A percentile compares a stretch with the other conserved stretches of the same genome.
These are phyloP conservation scores for Sepiola atlantica DNA, from an alignment of 2,888 invertebrate genomes.

Conservation along the genomic window DNA sequence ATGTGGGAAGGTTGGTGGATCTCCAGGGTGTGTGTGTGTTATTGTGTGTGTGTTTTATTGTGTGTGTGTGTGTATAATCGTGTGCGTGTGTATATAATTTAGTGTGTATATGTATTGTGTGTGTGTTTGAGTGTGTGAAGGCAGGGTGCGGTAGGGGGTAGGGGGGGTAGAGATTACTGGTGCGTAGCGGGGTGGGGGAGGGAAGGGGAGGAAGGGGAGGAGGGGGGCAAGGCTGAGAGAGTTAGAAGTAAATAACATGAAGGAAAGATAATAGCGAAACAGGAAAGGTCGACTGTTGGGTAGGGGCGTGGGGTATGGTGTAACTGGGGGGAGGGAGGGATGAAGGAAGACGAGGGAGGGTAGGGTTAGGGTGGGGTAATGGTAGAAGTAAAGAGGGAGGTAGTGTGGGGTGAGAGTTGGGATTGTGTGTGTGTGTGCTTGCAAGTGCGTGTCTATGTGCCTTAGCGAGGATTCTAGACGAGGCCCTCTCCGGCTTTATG, in stretches of 20 bases:
- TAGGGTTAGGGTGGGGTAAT: not conserved
- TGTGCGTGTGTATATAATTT: too few relatives aligned
- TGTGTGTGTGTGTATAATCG: not conserved
- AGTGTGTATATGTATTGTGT: too few relatives aligned
- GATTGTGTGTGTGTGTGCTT: not conserved
- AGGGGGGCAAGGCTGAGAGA: not conserved
- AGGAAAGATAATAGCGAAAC: not conserved
- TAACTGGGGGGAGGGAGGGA: not conserved
- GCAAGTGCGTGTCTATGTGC: not conserved
- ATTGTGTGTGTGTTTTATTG: too few relatives aligned
- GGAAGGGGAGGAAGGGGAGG: not conserved
- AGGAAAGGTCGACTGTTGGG: not conserved
- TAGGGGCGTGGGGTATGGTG: not conserved
- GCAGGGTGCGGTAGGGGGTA: not conserved
- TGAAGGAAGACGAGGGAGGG: too few relatives aligned
- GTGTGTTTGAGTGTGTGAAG: not conserved
- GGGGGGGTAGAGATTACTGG: not conserved
- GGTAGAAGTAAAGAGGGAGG: not conserved
- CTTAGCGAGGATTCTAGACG: not conserved
- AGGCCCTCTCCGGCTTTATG: not conserved
- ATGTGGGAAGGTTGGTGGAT: not conserved
- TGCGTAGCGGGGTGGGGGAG: not conserved
- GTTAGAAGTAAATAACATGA: not conserved
- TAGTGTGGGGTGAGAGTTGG: not conserved
- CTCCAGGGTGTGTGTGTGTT: too few relatives aligned